These are phyloP conservation scores for Thereva nobilitata DNA, from an alignment of 2,888 invertebrate species.

Conservation along the genomic window DNA sequence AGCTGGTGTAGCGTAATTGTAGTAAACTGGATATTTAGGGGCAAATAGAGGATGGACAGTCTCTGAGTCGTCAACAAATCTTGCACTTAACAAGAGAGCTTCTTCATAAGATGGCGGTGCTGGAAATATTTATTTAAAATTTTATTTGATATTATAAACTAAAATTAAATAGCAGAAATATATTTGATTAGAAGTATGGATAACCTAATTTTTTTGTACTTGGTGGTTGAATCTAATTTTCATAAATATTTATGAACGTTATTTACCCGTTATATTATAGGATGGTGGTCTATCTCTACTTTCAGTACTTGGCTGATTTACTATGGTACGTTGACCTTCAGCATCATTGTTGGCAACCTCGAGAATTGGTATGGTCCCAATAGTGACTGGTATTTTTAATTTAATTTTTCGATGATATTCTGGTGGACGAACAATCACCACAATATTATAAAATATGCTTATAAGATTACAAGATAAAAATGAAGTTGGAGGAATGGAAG, in stretches of 20 bases:
- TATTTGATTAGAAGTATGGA: not conserved
- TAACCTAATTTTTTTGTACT: slow-evolving; percentile 14
- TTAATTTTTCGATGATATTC: slow-evolving; percentile 70
- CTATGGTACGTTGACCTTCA: slow-evolving; percentile 6
- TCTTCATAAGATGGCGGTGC: slow-evolving; percentile 58
- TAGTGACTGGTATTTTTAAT: slow-evolving; percentile 68
- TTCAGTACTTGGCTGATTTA: slow-evolving; percentile 17
- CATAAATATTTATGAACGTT: too few species aligned
- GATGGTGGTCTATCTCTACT: slow-evolving; percentile 23
- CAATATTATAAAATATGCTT: slow-evolving; percentile 72
- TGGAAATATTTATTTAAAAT: slow-evolving; percentile 38
- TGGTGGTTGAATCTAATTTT: too few species aligned
- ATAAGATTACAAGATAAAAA: slow-evolving; percentile 73
- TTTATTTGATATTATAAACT: slow-evolving; percentile 21
- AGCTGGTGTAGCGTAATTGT: slow-evolving; percentile 34
- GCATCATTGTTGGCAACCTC: slow-evolving; percentile 62
- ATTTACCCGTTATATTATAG: too few species aligned
- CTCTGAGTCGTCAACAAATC: slow-evolving; percentile 53
- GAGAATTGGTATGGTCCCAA: slow-evolving; percentile 65
- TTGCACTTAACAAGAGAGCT: slow-evolving; percentile 56
- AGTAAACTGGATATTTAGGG: slow-evolving; percentile 39
- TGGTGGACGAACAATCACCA: slow-evolving; percentile 63
- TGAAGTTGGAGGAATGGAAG: slow-evolving; percentile 76
- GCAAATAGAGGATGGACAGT: slow-evolving; percentile 18
- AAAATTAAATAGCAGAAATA: not conserved